Conservation (phyloP, 35 echinoderm and acorn worm species). For the Apostichopus parvimensis region DNA sequence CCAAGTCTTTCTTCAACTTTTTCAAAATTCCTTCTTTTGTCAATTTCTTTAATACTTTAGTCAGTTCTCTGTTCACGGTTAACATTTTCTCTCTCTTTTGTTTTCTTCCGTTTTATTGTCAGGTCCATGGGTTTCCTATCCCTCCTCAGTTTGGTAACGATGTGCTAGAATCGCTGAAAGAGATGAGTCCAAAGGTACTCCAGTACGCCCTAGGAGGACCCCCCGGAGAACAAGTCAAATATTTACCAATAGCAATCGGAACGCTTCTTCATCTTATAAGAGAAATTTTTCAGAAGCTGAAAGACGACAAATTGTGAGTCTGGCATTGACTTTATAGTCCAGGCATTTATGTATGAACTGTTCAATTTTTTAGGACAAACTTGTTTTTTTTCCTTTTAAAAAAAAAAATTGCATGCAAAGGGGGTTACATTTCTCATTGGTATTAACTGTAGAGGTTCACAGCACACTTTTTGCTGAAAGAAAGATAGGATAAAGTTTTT, state of each 20-base stretch:
- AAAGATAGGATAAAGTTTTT: no score
- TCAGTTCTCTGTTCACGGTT: neutral
- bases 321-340: neutral
- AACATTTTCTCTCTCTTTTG: neutral
- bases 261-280: constrained; percentile 57
- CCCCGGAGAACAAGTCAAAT: neutral
- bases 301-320: constrained; percentile 36
- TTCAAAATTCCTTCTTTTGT: no score
- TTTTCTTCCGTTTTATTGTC: neutral
- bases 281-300: neutral
- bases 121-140: constrained; percentile 71
- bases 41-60: neutral
- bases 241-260: constrained; percentile 53
- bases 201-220: constrained; percentile 28
- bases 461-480: no score
- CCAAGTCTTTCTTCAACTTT: no score
- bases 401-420: no score
- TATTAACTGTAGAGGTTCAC: no score
- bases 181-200: constrained; percentile 22
- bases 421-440: no score
- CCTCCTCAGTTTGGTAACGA: constrained; percentile 28
- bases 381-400: neutral
- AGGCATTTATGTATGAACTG: no score
- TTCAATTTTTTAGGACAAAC: no score
- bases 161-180: neutral